Evolutionary conservation across 2,797 vertebrate genomes (phyloP).

Genomic region (Eptatretus atami): DNA sequence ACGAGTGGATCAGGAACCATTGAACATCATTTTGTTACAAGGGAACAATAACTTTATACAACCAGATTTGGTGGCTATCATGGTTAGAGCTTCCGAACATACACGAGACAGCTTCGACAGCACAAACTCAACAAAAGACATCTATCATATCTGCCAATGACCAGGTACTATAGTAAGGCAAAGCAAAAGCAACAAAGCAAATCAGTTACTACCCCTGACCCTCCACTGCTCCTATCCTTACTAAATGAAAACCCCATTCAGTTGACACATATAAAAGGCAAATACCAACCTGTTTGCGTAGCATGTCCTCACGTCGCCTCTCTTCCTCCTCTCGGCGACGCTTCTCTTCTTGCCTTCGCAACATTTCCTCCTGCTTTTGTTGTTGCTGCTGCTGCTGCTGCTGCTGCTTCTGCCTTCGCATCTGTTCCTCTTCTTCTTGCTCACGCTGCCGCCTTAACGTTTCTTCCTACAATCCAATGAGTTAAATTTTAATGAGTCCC

Average conservation of each 20-base stretch:
- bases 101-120: not conserved
- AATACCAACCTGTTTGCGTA: slow-evolving; percentile 45
- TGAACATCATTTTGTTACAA: not conserved
- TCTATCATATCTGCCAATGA: no score
- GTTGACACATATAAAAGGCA: not conserved
- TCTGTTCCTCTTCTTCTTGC: slow-evolving; percentile 6
- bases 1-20: no score
- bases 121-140: not conserved
- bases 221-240: no score
- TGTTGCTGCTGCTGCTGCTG: slow-evolving; percentile 17
- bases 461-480: slow-evolving; percentile 23
- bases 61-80: not conserved
- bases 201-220: no score
- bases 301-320: slow-evolving; percentile 46
- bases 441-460: slow-evolving; percentile 26
- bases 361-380: slow-evolving; percentile 6
- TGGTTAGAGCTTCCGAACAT: not conserved
- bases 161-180: no score
- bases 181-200: no score
- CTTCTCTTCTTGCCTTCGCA: slow-evolving; percentile 9
- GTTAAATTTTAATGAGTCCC: no score
- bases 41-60: not conserved
- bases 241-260: no score
- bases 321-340: slow-evolving; percentile 45
- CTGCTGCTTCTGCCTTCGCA: slow-evolving; percentile 18